Base-by-base conservation (phyloP, 2,888 invertebrate species). In the Molorchus minor region DNA sequence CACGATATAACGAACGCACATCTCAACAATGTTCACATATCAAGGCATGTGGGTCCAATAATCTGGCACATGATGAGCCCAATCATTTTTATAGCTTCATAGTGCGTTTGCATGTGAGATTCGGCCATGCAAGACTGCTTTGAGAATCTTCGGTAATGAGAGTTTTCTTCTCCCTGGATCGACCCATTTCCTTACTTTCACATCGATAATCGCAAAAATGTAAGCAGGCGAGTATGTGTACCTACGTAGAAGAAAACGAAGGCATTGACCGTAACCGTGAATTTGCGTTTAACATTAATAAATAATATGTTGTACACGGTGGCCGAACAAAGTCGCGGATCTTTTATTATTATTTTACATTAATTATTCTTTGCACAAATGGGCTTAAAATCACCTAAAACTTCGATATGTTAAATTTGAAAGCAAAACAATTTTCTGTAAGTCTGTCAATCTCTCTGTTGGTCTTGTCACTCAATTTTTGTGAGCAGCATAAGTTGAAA, bases 81-180 rank as follows among this genome's bases (percentile, higher is more conserved):
- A 36, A 43, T 20, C 58, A 56, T 63, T 65, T 33, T 65, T 67
- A 67, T 67, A 67, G 64, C 55, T 46, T 65, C 58, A 58, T 53
- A 19, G 53, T 29, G 8, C 49, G 58, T 41, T 54, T 65, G 67
- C 67, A 63, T 67, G 67, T 63, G 30, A 16, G 47, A 52, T 2
- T 54, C 35, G 61, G 40, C 59, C 64, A 61, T 58, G 64, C 64
- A 61, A 20, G 56, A 56, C 58, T 36, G 8, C 36, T 38, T 49
- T 45, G 44, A 25, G 46, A 30, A 25, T 45, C 12, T 25, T 36
- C 40, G 10, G 29, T 20, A 10, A 38, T 30, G 25, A 19, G 45
- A 51, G 47, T 62, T 62, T 61, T 65, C 61, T 44, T 55, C 61
- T 54, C 53, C 49, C 54, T 47, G 56, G 51, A 56, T 46, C 49